phyloP scores from a whole-genome alignment of 2,113 vertebrate genomes.

The Macrotis lagotis region DNA sequence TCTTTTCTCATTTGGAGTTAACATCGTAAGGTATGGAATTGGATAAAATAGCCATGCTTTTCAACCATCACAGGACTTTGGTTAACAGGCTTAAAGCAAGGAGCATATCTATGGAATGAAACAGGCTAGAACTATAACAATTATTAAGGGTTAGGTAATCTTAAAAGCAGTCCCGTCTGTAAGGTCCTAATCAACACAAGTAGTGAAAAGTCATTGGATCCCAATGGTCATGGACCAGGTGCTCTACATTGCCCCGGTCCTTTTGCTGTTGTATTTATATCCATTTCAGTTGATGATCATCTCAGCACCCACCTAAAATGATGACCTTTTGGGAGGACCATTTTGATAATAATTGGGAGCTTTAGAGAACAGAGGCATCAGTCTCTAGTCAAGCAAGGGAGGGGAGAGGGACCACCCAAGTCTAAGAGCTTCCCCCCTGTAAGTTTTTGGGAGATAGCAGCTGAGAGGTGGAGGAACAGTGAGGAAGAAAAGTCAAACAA shows the following conservation, averaged over 20 bases:
- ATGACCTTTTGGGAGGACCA: neutral
- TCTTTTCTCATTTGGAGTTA: neutral
- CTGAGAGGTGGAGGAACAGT: rapidly evolving
- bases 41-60: neutral
- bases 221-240: neutral
- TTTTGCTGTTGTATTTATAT: too few species aligned
- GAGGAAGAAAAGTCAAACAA: neutral
- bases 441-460: neutral
- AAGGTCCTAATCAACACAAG: neutral
- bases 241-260: rapidly evolving
- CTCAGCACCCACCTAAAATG: neutral
- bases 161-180: neutral
- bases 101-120: neutral
- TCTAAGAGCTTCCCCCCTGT: neutral
- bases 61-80: neutral
- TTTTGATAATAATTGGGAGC: neutral
- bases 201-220: neutral
- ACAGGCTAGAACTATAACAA: neutral
- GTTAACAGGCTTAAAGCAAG: neutral
- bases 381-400: neutral
- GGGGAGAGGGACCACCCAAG: neutral
- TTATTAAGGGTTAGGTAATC: neutral
- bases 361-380: neutral
- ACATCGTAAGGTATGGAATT: neutral
- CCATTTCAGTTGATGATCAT: neutral